Percentiles rank a stretch among this genome's conserved stretches.
These are phyloP conservation scores for Hippolais icterina DNA, from an alignment of 2,113 vertebrate genomes.

Conservation along the genomic window DNA sequence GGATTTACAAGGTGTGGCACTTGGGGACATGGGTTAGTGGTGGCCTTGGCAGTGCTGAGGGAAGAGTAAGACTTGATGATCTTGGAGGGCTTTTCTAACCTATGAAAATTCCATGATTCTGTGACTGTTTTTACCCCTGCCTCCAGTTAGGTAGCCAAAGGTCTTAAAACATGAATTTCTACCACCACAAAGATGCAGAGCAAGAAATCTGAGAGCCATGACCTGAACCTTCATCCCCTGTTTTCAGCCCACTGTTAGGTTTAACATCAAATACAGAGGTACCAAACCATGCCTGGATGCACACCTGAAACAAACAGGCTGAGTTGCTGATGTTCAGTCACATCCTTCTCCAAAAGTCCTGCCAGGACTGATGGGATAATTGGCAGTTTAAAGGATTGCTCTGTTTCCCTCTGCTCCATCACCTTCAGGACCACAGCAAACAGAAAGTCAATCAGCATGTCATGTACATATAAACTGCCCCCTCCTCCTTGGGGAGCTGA, in stretches of 20 bases:
- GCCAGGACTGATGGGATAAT: neutral
- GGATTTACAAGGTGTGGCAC: neutral
- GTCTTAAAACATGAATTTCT: neutral
- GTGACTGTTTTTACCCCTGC: neutral
- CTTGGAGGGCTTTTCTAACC: neutral
- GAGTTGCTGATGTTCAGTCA: neutral
- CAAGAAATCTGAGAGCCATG: neutral
- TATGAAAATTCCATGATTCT: neutral
- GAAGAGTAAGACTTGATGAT: neutral
- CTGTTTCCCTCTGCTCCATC: neutral
- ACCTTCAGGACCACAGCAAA: neutral
- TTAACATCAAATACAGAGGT: neutral
- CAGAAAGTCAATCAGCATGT: neutral
- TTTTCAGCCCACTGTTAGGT: neutral
- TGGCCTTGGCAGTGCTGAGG: neutral
- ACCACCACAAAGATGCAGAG: neutral
- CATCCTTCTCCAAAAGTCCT: neutral
- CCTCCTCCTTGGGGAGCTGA: neutral
- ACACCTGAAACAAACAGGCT: neutral
- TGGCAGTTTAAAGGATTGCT: neutral
- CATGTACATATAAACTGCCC: neutral
- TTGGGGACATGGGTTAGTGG: neutral
- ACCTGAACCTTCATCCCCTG: neutral
- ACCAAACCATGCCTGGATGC: neutral
- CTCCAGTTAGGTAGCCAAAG: neutral